These are phyloP conservation scores for Laterallus jamaicensis DNA, from an alignment of 2,113 vertebrate species.

Conservation along the genomic window DNA sequence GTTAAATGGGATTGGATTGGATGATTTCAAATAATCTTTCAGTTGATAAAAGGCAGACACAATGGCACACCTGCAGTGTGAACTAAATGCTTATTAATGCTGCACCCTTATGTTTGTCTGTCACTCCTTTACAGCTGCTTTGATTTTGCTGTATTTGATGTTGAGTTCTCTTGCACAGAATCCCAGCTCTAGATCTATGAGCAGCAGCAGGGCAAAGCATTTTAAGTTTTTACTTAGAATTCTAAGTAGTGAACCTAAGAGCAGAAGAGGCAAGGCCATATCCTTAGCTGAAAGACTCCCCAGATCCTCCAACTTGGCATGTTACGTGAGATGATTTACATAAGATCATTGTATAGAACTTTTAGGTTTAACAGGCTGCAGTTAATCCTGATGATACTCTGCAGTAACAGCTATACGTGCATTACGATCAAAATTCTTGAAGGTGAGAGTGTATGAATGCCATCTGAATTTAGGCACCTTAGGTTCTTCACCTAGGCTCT, in stretches of 20 bases:
- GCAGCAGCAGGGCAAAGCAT: neutral
- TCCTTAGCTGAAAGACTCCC: neutral
- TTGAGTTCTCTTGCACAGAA: neutral
- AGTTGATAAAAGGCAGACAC: neutral
- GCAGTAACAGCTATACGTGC: neutral
- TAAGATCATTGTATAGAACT: neutral
- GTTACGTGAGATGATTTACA: neutral
- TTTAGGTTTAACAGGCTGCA: neutral
- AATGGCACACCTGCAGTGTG: neutral
- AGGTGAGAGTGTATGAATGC: neutral
- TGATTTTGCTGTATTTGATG: neutral
- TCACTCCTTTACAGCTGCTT: neutral
- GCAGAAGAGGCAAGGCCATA: neutral
- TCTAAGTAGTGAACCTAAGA: neutral
- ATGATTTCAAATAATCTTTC: neutral
- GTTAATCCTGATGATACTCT: neutral
- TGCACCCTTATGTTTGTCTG: neutral
- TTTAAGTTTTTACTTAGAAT: neutral
- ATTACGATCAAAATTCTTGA: neutral
- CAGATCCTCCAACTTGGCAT: neutral
- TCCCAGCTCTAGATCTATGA: neutral
- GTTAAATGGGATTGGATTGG: neutral
- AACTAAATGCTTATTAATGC: neutral
- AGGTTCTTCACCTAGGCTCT: neutral
- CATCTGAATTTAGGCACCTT: neutral